Base-by-base conservation (phyloP, 2,888 invertebrate genomes). In the Agrochola litura region DNA sequence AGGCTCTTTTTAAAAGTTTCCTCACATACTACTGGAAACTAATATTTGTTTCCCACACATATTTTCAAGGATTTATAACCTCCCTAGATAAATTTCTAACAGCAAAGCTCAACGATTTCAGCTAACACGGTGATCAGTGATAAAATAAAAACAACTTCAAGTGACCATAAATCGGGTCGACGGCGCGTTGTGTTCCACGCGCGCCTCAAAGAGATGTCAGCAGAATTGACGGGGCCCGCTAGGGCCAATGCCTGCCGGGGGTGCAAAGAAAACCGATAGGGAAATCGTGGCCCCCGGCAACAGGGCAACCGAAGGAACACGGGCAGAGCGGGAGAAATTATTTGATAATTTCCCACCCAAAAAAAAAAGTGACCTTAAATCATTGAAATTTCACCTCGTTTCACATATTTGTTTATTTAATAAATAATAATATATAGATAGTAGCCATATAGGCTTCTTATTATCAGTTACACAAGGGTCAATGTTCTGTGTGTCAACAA, bases 401-500 rank as follows among this genome's bases (percentile, higher is more conserved):
- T n/a, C 14, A 37, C 16, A 60, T 16, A 30, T 37, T 22, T 73
- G n/a, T 82, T 58, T 76, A 25, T 64, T 43, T n/a, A 52, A 56
- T 63, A 52, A 52, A 52, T 14, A 43, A 22, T 37, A 37, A 37
- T 14, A 52, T 4, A 54, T 16, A 56, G 6, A 56, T 52, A 60
- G 19, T 16, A 43, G 14, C 16, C 22, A 56, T 30, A 19, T 64
- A 52, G 68, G 52, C 66, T 64, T 56, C 30, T 52, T 81, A 3
- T 56, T 77, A 77, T 79, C 67, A 37, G 52, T 58, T 37, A 41
- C 64, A 12, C 25, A 14, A 14, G 25, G 67, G 63, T 68, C 77
- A 79, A 77, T 68, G 58, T 41, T 56, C 77, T 37, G 22, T 52
- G 22, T 6, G 10, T 6, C 37, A 60, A 46, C 16, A 65, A 60